Evolutionary conservation across 1,140 invertebrate species (phyloP).

Genomic region (Pseudomyrmex cubaensis): DNA sequence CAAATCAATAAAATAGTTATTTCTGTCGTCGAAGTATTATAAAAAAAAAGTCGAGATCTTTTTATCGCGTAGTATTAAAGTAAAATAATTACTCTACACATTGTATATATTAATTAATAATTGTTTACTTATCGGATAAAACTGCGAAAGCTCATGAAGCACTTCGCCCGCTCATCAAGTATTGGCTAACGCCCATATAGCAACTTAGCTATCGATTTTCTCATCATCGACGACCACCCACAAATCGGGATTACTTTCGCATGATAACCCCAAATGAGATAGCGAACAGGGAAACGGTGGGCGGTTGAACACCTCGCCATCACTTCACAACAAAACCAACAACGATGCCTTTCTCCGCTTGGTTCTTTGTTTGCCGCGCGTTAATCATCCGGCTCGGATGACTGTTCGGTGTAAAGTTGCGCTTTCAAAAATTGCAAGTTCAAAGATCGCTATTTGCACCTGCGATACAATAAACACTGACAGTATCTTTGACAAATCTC

Average conservation of each 20-base stretch:
- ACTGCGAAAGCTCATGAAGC: background rate
- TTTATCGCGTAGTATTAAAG: too few relatives aligned
- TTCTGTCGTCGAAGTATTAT: too few relatives aligned
- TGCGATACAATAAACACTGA: too few relatives aligned
- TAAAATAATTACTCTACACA: background rate
- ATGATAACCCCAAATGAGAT: conserved; percentile 61
- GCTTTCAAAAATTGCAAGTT: too few relatives aligned
- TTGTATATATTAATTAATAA: background rate
- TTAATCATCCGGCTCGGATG: conserved; percentile 62
- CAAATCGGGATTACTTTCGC: conserved; percentile 60
- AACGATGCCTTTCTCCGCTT: conserved; percentile 57
- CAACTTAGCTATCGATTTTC: background rate
- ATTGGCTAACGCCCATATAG: background rate
- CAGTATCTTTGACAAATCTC: too few relatives aligned
- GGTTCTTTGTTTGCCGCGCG: conserved; percentile 62
- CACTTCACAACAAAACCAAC: conserved; percentile 47
- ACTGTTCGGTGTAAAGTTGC: too few relatives aligned
- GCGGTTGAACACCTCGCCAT: conserved; percentile 12
- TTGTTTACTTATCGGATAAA: background rate
- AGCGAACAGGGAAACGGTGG: conserved; percentile 22
- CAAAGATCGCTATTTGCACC: too few relatives aligned
- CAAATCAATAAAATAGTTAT: too few relatives aligned
- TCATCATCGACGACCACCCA: conserved; percentile 65
- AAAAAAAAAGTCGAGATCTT: too few relatives aligned
- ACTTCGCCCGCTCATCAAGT: background rate